phyloP scores from a whole-genome alignment of 2,113 vertebrate species.

The Perognathus longimembris region DNA sequence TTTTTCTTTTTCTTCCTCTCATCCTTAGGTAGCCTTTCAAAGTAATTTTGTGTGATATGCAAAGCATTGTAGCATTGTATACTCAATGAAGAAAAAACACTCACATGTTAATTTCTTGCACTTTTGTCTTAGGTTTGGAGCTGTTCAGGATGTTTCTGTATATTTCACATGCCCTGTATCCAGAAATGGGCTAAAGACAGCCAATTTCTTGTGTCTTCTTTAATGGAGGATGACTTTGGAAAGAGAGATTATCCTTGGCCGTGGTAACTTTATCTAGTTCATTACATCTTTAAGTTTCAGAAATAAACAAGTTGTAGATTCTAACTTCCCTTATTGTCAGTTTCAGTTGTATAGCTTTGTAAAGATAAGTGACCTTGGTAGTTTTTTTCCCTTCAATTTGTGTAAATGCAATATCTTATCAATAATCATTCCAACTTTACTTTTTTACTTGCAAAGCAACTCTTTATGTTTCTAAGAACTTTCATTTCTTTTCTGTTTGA shows the following conservation, averaged over 20 bases:
- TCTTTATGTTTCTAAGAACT: not conserved
- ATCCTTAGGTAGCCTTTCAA: slow-evolving; percentile 43
- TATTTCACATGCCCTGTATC: slow-evolving; percentile 97
- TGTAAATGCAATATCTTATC: not conserved
- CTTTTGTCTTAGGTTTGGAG: slow-evolving; percentile 93
- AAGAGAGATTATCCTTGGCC: slow-evolving; percentile 96
- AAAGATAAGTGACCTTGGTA: not conserved
- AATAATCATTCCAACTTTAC: slow-evolving; percentile 4
- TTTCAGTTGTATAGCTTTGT: not conserved
- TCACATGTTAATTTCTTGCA: slow-evolving; percentile 16
- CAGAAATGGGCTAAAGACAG: slow-evolving; percentile 98
- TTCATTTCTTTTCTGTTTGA: not conserved
- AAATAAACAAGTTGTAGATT: not conserved
- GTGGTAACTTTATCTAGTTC: slow-evolving; percentile 89
- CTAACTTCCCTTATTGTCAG: slow-evolving; percentile 41
- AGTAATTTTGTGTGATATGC: slow-evolving; percentile 33
- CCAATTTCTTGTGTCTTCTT: slow-evolving; percentile 93
- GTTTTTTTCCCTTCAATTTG: not conserved
- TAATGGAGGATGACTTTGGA: slow-evolving; percentile 94
- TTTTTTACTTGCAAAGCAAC: not conserved
- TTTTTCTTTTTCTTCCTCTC: slow-evolving; percentile 33
- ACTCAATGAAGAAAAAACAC: slow-evolving; percentile 53
- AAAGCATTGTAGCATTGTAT: slow-evolving; percentile 49
- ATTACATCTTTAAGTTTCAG: slow-evolving; percentile 46
- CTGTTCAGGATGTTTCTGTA: slow-evolving; percentile 95